phyloP scores from a whole-genome alignment of 2,113 vertebrate genomes.

The Perca fluviatilis region DNA sequence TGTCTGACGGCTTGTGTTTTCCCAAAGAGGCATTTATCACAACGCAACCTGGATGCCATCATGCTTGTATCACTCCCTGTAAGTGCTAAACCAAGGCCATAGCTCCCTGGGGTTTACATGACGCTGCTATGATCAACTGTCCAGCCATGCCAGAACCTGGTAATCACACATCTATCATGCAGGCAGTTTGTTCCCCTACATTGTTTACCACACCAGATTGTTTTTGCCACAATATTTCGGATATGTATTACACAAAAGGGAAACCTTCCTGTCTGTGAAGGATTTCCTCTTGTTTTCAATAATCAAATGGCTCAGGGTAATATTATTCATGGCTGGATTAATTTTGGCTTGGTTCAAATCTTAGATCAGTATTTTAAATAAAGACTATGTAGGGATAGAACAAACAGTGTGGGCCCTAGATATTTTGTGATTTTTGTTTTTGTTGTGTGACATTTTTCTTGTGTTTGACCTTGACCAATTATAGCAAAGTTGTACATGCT shows the following conservation, averaged over 20 bases:
- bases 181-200: slow-evolving; percentile 57
- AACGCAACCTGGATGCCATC: slow-evolving; percentile 37
- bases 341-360: slow-evolving; percentile 9
- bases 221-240: slow-evolving; percentile 76
- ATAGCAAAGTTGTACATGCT: background rate
- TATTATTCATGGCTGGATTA: slow-evolving; percentile 56
- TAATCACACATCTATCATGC: slow-evolving; percentile 54
- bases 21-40: slow-evolving; percentile 42
- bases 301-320: slow-evolving; percentile 60
- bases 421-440: slow-evolving; percentile 3
- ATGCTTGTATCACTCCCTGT: slow-evolving; percentile 48
- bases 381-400: slow-evolving; percentile 5
- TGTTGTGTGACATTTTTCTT: background rate
- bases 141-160: slow-evolving; percentile 33
- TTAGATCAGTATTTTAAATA: slow-evolving; percentile 1
- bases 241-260: slow-evolving; percentile 76
- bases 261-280: slow-evolving; percentile 81
- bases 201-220: slow-evolving; percentile 81
- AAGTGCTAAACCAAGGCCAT: slow-evolving; percentile 31
- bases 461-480: background rate
- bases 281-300: slow-evolving; percentile 84
- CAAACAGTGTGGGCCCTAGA: background rate
- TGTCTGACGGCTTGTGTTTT: slow-evolving; percentile 43
- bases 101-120: slow-evolving; percentile 57
- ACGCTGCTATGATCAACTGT: slow-evolving; percentile 64